Evolutionary conservation across 1,140 invertebrate species (phyloP), one percentile per base, ranked within the genome.

Genomic region (Drosophila tristis): DNA sequence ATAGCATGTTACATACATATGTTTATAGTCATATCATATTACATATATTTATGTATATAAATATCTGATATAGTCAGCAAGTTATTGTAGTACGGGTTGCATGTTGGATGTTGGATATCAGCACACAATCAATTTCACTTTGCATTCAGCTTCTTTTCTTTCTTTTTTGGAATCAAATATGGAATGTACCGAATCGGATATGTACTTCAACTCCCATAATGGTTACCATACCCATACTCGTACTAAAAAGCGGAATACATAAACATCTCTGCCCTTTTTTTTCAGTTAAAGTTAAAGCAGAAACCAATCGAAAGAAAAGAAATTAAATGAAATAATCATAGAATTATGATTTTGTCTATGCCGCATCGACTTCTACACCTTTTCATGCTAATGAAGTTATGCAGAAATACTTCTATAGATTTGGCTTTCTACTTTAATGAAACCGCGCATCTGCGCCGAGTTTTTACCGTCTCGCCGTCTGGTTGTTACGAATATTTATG

Each of bases 31-130:
- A 44, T 20, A 39, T 35, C 31, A 9, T 59, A 57, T 78, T 47
- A 20, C 62, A 63, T 42, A 53, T 51, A 60, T 49, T 11, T 23
- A 48, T 64, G 29, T 45, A 57, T 57, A 35, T 44, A 23, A 74
- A 11, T 74, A 57, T 51, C 50, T 47, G 49, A 58, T 81, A 70
- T 74, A 85, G 80, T 85, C 80, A 85, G 80, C 80, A 84, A 84
- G 43, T 82, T 58, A 39, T 31, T 31, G 31, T 31, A 31, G 31
- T 31, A 31, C 8, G 2, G 31, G 3, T 31, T 61, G 39, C 20
- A 20, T 20, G 1, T 31, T 64, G 39, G 47, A 25, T 25, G 4
- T 31, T 61, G 31, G 47, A 39, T 35, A 23, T 44, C 60, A 61
- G 15, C 54, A 39, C 4, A 13, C 35, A 39, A 4, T 39, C 35